Conservation (phyloP, 35 echinoderm and acorn worm genomes). For the Lytechinus variegatus region DNA sequence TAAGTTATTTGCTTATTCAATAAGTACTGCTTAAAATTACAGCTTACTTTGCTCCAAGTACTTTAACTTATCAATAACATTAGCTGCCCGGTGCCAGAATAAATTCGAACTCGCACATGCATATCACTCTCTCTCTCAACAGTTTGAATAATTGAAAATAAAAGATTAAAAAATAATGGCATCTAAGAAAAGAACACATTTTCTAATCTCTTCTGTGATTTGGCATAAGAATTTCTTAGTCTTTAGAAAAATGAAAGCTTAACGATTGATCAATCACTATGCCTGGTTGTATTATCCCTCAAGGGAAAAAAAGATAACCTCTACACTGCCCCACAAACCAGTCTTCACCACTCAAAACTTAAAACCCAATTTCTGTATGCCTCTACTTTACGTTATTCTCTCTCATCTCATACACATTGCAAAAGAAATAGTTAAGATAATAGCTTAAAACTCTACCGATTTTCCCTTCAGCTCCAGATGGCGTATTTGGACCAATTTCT, state of each 20-base stretch:
- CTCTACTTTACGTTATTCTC: neutral
- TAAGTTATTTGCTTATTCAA: neutral
- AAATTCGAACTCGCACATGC: neutral
- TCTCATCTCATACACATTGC: neutral
- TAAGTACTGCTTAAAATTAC: neutral
- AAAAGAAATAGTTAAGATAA: constrained; percentile 48
- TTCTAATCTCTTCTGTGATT: no score
- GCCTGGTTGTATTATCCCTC: no score
- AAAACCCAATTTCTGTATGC: neutral
- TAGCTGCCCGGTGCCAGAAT: neutral
- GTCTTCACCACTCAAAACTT: neutral
- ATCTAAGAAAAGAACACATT: no score
- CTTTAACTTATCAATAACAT: constrained; percentile 46
- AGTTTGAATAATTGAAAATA: neutral
- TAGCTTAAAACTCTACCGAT: constrained; percentile 48
- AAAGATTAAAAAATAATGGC: no score
- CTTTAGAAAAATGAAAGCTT: no score
- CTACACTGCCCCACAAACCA: no score
- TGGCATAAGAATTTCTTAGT: no score
- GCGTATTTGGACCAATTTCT: constrained; percentile 42
- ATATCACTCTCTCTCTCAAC: neutral
- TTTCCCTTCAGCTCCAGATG: constrained; percentile 44
- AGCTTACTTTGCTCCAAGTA: constrained; percentile 46
- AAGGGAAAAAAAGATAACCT: no score
- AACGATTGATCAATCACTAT: no score